phyloP scores from a whole-genome alignment of 1,140 invertebrate species.

The Heliconius hewitsoni region DNA sequence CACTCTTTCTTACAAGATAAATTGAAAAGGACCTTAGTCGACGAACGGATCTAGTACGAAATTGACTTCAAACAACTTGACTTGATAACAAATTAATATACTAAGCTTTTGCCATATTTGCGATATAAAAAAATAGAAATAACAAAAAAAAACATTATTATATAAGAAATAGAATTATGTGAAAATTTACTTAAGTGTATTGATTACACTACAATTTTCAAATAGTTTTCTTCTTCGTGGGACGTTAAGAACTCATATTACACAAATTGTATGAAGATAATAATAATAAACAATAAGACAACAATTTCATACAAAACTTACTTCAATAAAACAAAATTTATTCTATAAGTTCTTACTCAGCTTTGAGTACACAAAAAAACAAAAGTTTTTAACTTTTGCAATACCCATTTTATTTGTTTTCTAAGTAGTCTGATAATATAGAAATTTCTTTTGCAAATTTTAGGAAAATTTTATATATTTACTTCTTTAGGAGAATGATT shows the following conservation, averaged over 20 bases:
- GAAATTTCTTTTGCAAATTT: background rate
- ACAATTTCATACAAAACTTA: background rate
- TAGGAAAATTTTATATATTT: background rate
- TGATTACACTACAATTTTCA: no score
- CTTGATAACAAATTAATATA: no score
- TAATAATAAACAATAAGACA: background rate
- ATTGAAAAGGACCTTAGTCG: no score
- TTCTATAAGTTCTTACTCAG: background rate
- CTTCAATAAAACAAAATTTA: conserved; percentile 8
- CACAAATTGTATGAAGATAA: background rate
- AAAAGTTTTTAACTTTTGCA: background rate
- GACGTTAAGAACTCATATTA: background rate
- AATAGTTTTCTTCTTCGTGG: background rate
- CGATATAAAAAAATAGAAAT: background rate
- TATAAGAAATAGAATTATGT: no score
- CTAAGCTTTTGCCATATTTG: no score
- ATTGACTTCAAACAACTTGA: no score
- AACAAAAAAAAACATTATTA: no score
- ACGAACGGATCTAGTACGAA: no score
- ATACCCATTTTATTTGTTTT: background rate
- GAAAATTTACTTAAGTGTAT: no score
- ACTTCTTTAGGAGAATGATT: no score
- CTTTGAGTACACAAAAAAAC: background rate
- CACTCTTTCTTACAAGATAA: background rate
- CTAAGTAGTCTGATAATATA: background rate